These are phyloP conservation scores for Condylura cristata DNA, from an alignment of 2,113 vertebrate species.

Conservation along the genomic window DNA sequence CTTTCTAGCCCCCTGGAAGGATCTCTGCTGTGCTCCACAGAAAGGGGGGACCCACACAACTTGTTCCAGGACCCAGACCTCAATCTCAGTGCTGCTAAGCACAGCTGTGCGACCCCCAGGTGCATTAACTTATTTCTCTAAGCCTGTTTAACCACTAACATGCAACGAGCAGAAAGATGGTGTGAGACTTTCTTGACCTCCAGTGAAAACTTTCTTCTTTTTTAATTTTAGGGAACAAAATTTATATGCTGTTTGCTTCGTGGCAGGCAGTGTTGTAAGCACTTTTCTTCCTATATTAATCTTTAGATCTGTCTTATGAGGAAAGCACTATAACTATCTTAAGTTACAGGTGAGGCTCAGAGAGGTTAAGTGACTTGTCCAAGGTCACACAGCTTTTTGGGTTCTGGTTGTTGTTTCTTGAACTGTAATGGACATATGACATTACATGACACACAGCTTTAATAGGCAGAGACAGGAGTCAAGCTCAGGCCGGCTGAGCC, in stretches of 20 bases:
- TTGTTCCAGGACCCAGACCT: neutral
- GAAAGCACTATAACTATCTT: neutral
- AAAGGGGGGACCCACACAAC: neutral
- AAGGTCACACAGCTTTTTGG: neutral
- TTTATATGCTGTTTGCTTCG: neutral
- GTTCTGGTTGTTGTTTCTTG: no score
- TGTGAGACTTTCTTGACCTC: neutral
- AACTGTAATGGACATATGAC: neutral
- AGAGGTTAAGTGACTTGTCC: neutral
- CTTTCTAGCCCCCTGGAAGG: neutral
- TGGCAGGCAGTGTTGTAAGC: neutral
- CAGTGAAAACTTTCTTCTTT: fast-evolving
- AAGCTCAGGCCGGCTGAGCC: neutral
- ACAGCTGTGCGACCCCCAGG: neutral
- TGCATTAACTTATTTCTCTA: neutral
- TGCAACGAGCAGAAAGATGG: neutral
- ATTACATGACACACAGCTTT: neutral
- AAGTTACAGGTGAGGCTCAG: neutral
- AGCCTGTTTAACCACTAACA: neutral
- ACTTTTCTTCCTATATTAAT: neutral
- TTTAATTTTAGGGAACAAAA: neutral
- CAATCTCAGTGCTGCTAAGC: neutral
- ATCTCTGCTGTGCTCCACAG: neutral
- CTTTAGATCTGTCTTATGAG: neutral
- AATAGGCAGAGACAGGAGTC: neutral